phyloP scores from a whole-genome alignment of 1,140 invertebrate species.

The Drosophila suzukii region DNA sequence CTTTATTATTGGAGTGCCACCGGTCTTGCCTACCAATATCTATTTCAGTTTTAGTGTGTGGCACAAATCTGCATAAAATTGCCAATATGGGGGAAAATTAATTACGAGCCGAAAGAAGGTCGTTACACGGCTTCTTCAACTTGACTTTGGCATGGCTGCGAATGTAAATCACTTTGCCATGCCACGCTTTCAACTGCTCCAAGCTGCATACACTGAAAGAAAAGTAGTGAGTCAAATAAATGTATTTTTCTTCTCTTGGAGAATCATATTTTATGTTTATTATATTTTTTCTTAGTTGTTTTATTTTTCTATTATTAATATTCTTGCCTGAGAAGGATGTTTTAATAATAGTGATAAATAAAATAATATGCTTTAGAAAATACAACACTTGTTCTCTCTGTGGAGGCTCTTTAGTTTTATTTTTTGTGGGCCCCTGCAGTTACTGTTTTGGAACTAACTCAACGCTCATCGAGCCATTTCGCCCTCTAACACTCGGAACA shows the following conservation, averaged over 20 bases:
- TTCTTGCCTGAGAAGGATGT: too few relatives aligned
- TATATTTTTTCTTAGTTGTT: not conserved
- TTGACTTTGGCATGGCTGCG: slow-evolving; percentile 57
- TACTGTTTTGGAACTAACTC: slow-evolving; percentile 56
- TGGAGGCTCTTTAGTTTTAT: slow-evolving; percentile 14
- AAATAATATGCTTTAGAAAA: too few relatives aligned
- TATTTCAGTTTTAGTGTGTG: slow-evolving; percentile 35
- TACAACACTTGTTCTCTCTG: not conserved
- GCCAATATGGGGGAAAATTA: slow-evolving; percentile 44
- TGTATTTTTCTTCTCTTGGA: too few relatives aligned
- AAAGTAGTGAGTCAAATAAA: not conserved
- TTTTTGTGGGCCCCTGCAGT: slow-evolving; percentile 4
- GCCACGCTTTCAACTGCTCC: slow-evolving; percentile 64
- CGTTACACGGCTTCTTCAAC: slow-evolving; percentile 68
- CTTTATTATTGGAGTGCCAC: slow-evolving; percentile 68
- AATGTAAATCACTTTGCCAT: slow-evolving; percentile 84
- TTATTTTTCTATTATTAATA: not conserved
- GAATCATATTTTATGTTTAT: not conserved
- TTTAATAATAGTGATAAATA: not conserved
- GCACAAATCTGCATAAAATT: slow-evolving; percentile 43
- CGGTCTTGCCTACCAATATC: slow-evolving; percentile 56
- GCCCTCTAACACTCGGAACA: slow-evolving; percentile 79
- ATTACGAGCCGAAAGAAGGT: slow-evolving; percentile 43
- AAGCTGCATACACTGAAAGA: not conserved
- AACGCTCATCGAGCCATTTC: slow-evolving; percentile 70